Evolutionary conservation across 2,797 vertebrate species (phyloP).

Genomic region (Mus minutoides): DNA sequence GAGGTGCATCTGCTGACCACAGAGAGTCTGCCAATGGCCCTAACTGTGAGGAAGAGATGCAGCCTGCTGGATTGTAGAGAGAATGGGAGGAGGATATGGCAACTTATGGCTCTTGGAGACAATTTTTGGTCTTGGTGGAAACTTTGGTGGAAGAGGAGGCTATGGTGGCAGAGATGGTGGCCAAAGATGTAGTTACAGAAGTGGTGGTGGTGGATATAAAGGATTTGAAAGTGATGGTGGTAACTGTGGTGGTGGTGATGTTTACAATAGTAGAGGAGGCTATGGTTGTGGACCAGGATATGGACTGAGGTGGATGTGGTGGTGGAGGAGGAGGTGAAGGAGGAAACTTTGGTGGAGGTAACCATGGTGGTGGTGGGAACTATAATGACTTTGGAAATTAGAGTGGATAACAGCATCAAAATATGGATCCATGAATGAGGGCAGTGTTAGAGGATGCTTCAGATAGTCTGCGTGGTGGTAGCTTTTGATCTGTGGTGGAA

Average conservation of each 20-base stretch:
- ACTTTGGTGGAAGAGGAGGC: not conserved
- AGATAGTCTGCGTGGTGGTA: not conserved
- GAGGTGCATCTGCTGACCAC: not conserved
- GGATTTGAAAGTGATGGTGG: not conserved
- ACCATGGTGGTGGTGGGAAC: not conserved
- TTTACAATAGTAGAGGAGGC: not conserved
- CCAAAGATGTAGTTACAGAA: not conserved
- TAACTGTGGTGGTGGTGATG: not conserved
- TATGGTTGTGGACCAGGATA: not conserved
- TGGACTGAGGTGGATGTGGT: not conserved
- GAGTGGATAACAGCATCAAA: not conserved
- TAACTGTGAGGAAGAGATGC: not conserved
- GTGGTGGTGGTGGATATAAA: not conserved
- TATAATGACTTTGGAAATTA: not conserved
- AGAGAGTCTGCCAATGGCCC: not conserved
- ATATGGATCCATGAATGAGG: not conserved
- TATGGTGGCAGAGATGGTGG: not conserved
- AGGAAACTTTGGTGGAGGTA: not conserved
- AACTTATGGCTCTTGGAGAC: not conserved
- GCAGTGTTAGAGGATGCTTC: not conserved
- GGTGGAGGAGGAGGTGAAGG: not conserved
- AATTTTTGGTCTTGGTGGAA: not conserved
- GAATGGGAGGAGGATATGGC: not conserved
- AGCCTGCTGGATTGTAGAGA: not conserved
- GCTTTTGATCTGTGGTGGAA: not conserved